Evolutionary conservation across 2,888 invertebrate species (phyloP).

Genomic region (Teleiodes luculella): DNA sequence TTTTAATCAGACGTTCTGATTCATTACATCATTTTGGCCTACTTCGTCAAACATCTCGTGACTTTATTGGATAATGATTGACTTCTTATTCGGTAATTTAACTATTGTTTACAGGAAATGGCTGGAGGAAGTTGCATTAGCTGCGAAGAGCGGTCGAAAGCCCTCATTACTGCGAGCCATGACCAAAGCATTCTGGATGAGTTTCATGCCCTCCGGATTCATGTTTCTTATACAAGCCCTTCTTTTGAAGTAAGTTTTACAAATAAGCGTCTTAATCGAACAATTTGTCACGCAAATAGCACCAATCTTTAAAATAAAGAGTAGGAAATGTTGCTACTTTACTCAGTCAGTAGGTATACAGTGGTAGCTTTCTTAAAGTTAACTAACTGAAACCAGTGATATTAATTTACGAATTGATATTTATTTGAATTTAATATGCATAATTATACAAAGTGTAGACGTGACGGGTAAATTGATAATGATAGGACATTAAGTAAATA

Average conservation of each 20-base stretch:
- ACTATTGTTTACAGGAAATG: slow-evolving; percentile 79
- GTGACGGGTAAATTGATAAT: no score
- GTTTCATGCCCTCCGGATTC: slow-evolving; percentile 81
- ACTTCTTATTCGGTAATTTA: background rate
- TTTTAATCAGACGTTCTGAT: no score
- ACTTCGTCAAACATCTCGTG: background rate
- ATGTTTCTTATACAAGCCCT: slow-evolving; percentile 79
- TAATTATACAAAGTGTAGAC: no score
- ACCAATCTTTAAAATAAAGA: slow-evolving; percentile 24
- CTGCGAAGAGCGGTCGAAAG: slow-evolving; percentile 74
- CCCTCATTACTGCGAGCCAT: slow-evolving; percentile 83
- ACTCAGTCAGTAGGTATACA: no score
- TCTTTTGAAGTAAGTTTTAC: slow-evolving; percentile 62
- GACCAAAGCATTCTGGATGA: slow-evolving; percentile 82
- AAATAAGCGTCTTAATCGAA: slow-evolving; percentile 12
- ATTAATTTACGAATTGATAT: no score
- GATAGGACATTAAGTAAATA: no score
- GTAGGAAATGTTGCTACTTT: background rate
- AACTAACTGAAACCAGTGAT: no score
- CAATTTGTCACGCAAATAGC: slow-evolving; percentile 29
- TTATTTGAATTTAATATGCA: no score
- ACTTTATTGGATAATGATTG: slow-evolving; percentile 4
- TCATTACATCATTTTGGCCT: no score
- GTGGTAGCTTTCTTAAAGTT: no score
- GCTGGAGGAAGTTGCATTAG: slow-evolving; percentile 80